phyloP scores from a whole-genome alignment of 1,140 invertebrate genomes.

The Drosophila pectinifera region DNA sequence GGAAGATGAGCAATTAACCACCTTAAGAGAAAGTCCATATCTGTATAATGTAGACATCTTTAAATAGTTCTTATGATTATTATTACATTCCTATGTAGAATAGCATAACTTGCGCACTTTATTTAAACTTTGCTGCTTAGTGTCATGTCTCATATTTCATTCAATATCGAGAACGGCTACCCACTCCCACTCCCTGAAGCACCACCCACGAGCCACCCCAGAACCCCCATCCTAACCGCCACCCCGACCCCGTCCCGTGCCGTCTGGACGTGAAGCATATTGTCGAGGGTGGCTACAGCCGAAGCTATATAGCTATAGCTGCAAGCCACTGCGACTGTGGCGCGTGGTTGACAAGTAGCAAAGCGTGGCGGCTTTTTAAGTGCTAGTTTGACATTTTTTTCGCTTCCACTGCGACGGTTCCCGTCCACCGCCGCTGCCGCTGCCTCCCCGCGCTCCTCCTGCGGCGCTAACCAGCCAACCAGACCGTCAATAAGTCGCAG shows the following conservation, averaged over 20 bases:
- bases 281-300: constrained; percentile 64
- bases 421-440: constrained; percentile 26
- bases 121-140: constrained; percentile 21
- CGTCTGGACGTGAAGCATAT: constrained; percentile 73
- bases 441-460: constrained; percentile 22
- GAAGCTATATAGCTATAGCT: neutral
- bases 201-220: constrained; percentile 18
- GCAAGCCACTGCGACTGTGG: constrained; percentile 42
- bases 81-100: neutral
- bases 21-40: neutral
- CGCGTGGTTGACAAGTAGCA: constrained; percentile 80
- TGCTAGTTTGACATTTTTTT: constrained; percentile 80
- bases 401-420: constrained; percentile 30
- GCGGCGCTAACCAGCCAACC: constrained; percentile 71
- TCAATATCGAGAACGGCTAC: constrained; percentile 26
- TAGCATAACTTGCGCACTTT: neutral
- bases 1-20: no score
- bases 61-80: neutral
- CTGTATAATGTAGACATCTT: neutral
- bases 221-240: neutral
- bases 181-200: constrained; percentile 13
- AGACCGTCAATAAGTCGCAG: constrained; percentile 80
- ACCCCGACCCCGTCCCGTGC: neutral
- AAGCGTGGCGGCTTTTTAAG: constrained; percentile 81
- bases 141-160: constrained; percentile 49